Conservation (phyloP, 2,113 vertebrate genomes). For the Leptosomus discolor region DNA sequence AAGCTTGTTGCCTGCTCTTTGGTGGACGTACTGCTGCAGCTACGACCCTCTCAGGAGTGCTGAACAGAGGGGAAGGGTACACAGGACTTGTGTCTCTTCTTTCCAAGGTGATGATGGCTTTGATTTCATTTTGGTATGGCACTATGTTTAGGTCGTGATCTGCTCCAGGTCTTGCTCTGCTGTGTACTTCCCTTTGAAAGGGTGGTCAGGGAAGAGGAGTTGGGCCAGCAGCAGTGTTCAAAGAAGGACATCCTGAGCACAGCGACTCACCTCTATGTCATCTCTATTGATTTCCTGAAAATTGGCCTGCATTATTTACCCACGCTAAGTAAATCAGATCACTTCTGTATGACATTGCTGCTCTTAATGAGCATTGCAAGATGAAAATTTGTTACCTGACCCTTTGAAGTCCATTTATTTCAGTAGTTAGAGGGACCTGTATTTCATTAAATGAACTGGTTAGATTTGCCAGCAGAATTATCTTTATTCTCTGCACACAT, state of each 20-base stretch:
- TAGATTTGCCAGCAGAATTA: not conserved
- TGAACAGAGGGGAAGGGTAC: not conserved
- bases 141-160: not conserved
- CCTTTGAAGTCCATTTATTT: not conserved
- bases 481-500: not conserved
- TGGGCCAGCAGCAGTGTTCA: not conserved
- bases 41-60: not conserved
- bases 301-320: not conserved
- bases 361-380: not conserved
- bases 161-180: not conserved
- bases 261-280: not conserved
- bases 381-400: not conserved
- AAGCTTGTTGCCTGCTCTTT: not conserved
- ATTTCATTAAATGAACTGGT: not conserved
- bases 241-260: not conserved
- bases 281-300: not conserved
- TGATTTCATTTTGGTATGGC: not conserved
- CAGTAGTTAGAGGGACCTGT: not conserved
- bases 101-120: not conserved
- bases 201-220: not conserved
- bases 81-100: not conserved
- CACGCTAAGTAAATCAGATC: not conserved
- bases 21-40: accelerated
- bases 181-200: accelerated
- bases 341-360: not conserved